These are phyloP conservation scores for Heteronetta atricapilla DNA, from an alignment of 2,113 vertebrate genomes.

Conservation along the genomic window DNA sequence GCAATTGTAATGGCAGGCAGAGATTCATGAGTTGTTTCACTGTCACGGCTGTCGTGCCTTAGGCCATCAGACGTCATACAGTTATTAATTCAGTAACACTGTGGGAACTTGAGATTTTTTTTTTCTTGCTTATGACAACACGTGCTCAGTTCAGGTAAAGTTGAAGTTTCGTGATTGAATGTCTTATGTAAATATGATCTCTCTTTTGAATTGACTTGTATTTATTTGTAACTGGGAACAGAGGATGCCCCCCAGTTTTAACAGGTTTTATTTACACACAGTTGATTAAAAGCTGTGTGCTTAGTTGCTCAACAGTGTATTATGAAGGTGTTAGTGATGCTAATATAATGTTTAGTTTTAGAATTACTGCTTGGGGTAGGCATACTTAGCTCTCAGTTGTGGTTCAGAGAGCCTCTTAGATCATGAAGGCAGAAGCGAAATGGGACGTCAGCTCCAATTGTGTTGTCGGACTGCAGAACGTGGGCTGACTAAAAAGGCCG, in stretches of 20 bases:
- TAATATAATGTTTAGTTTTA: slow-evolving; percentile 41
- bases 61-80: neutral
- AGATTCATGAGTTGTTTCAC: slow-evolving; percentile 20
- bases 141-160: neutral
- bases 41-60: slow-evolving; percentile 15
- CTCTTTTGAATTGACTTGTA: neutral
- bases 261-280: slow-evolving; percentile 1
- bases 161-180: neutral
- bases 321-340: slow-evolving; percentile 68
- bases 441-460: neutral
- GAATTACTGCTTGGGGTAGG: neutral
- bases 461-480: neutral
- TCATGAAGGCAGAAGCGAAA: neutral
- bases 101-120: neutral
- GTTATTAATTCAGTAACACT: slow-evolving; percentile 16
- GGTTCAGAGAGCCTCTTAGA: neutral
- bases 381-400: slow-evolving; percentile 9
- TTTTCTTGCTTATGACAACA: neutral
- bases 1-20: neutral
- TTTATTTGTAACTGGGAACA: neutral
- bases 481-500: neutral
- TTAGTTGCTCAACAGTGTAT: slow-evolving; percentile 51
- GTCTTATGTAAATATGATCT: neutral
- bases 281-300: slow-evolving; percentile 44
- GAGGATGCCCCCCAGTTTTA: neutral